Evolutionary conservation across 2,797 vertebrate species (phyloP).

Genomic region (Alexandromys oeconomus): DNA sequence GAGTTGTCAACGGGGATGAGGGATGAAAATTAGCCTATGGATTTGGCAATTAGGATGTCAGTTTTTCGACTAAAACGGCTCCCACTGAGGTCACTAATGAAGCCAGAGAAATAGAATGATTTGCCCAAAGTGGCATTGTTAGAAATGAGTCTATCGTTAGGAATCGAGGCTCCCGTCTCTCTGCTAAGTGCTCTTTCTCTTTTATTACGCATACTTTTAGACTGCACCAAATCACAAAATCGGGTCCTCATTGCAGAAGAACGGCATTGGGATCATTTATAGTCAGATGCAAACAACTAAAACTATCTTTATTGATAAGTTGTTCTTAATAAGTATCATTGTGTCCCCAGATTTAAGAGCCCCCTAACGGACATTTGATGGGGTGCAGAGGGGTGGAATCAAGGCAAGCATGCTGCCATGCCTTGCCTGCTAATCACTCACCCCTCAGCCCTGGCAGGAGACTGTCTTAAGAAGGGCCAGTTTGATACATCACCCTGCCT

Average conservation of each 20-base stretch:
- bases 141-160: slow-evolving; percentile 61
- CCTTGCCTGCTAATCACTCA: neutral
- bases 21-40: slow-evolving; percentile 76
- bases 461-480: neutral
- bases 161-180: slow-evolving; percentile 29
- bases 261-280: slow-evolving; percentile 3
- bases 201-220: slow-evolving; percentile 36
- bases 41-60: slow-evolving; percentile 81
- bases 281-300: neutral
- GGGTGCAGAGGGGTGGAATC: neutral
- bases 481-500: neutral
- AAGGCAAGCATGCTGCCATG: neutral
- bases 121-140: slow-evolving; percentile 70
- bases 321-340: slow-evolving; percentile 46
- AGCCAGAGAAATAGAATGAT: slow-evolving; percentile 77
- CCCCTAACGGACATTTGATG: slow-evolving; percentile 32
- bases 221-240: slow-evolving; percentile 3
- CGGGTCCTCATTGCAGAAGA: neutral
- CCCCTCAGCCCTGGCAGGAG: neutral
- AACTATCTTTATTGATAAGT: slow-evolving; percentile 6
- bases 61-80: slow-evolving; percentile 73
- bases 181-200: slow-evolving; percentile 61
- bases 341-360: slow-evolving; percentile 27
- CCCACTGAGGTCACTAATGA: slow-evolving; percentile 79
- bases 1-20: slow-evolving; percentile 69